Evolutionary conservation across 2,113 vertebrate genomes (phyloP).

Genomic region (Porphyrio hochstetteri): DNA sequence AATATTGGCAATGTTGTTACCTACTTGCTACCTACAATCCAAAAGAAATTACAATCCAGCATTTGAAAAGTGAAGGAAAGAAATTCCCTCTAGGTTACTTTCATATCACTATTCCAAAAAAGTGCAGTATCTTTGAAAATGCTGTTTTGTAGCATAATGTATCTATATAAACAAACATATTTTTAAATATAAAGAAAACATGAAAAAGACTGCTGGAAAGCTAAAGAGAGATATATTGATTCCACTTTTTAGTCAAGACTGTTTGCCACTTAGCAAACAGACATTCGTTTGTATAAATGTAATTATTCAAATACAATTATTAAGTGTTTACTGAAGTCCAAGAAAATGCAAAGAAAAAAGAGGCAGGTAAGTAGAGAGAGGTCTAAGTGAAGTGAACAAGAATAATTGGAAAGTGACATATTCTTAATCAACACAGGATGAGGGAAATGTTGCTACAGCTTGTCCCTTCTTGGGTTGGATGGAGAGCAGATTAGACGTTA

Average conservation of each 20-base stretch:
- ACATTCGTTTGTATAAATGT: background rate
- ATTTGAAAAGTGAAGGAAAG: background rate
- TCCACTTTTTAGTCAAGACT: background rate
- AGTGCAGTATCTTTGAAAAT: background rate
- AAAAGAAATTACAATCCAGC: background rate
- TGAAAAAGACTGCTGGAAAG: background rate
- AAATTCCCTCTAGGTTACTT: background rate
- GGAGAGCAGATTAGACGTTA: background rate
- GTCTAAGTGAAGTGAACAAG: background rate
- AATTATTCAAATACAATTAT: background rate
- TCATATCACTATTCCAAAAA: background rate
- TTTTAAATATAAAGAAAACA: background rate
- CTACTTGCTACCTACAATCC: background rate
- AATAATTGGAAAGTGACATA: background rate
- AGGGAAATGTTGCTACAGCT: background rate
- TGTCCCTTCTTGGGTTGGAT: background rate
- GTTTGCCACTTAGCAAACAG: background rate
- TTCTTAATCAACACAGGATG: background rate
- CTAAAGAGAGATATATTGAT: accelerated
- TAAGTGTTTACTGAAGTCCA: background rate
- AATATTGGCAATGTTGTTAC: background rate
- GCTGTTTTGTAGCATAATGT: accelerated
- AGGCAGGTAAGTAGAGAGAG: background rate
- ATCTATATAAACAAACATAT: background rate
- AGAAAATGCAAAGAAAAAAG: background rate